Evolutionary conservation across 35 echinoderm and acorn worm species (phyloP).

Genomic region (Heliocidaris erythrogramma): DNA sequence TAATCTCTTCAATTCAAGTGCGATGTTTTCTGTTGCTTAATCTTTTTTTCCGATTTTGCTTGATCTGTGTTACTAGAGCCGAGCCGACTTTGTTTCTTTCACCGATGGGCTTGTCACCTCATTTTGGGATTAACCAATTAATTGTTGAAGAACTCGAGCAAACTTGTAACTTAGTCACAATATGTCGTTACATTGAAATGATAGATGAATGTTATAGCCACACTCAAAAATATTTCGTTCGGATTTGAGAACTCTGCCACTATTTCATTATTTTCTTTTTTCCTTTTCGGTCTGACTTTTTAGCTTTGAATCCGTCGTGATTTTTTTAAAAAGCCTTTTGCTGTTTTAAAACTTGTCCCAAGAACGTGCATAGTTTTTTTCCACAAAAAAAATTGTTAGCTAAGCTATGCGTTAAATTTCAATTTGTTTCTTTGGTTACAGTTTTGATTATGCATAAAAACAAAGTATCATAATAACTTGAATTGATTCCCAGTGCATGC

Average conservation of each 20-base stretch:
- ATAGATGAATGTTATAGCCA: background rate
- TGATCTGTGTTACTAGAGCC: background rate
- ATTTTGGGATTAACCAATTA: background rate
- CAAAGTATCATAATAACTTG: too few relatives aligned
- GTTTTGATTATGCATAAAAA: too few relatives aligned
- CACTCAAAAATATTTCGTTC: background rate
- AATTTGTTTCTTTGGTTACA: too few relatives aligned
- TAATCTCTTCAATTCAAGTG: conserved; percentile 8
- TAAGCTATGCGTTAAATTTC: too few relatives aligned
- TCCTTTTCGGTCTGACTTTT: background rate
- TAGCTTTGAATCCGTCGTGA: background rate
- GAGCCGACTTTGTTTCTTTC: background rate
- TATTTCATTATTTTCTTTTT: background rate
- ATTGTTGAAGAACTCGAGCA: background rate
- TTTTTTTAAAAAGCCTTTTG: too few relatives aligned
- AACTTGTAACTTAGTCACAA: background rate
- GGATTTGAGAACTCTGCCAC: background rate
- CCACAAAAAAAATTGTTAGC: too few relatives aligned
- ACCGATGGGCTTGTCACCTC: background rate
- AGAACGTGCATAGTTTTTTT: too few relatives aligned
- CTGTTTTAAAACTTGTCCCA: too few relatives aligned
- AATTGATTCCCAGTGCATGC: too few relatives aligned
- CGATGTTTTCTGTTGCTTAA: conserved; percentile 3
- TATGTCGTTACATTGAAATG: background rate
- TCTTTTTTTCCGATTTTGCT: background rate